Percentiles rank a stretch among this genome's conserved stretches.
Conservation (phyloP, 2,797 vertebrate genomes). For the Cyclura pinguis region DNA sequence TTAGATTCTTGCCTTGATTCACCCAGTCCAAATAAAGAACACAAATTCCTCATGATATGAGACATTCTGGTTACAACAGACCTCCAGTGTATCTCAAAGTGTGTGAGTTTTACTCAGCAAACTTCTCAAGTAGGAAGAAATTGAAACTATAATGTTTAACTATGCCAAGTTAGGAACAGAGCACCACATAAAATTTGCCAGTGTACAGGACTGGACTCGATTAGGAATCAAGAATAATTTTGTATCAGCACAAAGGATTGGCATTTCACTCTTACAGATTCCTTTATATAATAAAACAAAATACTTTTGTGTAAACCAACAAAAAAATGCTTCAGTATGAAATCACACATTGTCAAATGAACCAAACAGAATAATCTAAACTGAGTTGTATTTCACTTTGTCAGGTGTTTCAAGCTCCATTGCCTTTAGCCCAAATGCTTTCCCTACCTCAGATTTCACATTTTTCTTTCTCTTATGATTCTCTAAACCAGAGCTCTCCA, state of each 20-base stretch:
- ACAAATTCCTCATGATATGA: constrained; percentile 42
- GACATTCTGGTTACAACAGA: constrained; percentile 39
- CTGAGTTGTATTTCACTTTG: constrained; percentile 9
- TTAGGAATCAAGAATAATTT: constrained; percentile 17
- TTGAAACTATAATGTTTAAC: constrained; percentile 27
- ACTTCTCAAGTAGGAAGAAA: constrained; percentile 57
- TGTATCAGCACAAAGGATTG: constrained; percentile 19
- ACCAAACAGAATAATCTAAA: constrained; percentile 4
- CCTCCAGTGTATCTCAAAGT: constrained; percentile 46
- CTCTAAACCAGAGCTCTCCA: not conserved
- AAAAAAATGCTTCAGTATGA: constrained; percentile 17
- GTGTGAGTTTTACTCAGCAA: constrained; percentile 43
- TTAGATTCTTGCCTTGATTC: constrained; percentile 44
- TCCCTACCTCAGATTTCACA: not conserved
- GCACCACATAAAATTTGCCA: constrained; percentile 10
- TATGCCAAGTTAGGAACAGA: constrained; percentile 51
- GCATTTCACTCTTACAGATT: constrained; percentile 7
- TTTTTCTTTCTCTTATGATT: not conserved
- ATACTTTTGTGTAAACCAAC: not conserved
- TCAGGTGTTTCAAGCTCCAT: not conserved
- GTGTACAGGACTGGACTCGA: constrained; percentile 58
- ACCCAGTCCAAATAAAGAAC: constrained; percentile 34
- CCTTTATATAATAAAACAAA: not conserved
- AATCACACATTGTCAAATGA: constrained; percentile 23
- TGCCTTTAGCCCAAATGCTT: not conserved